Conservation (phyloP, 2,888 invertebrate species). For the Metacarcinus magister region DNA sequence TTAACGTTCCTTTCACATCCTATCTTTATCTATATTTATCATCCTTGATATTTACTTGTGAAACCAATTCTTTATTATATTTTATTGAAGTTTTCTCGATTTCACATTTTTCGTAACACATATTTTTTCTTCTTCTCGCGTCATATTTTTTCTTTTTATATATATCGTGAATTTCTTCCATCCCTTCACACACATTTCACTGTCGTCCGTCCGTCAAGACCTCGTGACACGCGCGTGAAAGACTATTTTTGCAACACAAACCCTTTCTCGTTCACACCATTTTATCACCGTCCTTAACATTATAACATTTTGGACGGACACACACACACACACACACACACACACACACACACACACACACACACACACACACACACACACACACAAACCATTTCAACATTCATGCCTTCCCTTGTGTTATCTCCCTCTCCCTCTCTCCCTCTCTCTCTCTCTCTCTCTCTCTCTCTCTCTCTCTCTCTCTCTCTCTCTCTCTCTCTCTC, state of each 20-base stretch:
- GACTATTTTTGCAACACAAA: slow-evolving; percentile 2
- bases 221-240: background rate
- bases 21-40: no score
- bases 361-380: no score
- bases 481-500: background rate
- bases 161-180: background rate
- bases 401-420: background rate
- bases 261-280: background rate
- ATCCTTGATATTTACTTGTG: background rate
- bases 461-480: background rate
- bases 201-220: background rate
- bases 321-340: no score
- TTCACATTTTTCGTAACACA: background rate
- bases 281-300: background rate
- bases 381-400: background rate
- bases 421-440: background rate
- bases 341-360: no score
- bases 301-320: background rate
- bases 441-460: slow-evolving; percentile 1
- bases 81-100: background rate
- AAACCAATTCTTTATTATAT: background rate
- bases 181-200: background rate
- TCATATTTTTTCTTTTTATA: background rate
- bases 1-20: background rate
- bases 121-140: background rate